Evolutionary conservation across 2,888 invertebrate genomes (phyloP).

Genomic region (Entomobrya multifasciata): DNA sequence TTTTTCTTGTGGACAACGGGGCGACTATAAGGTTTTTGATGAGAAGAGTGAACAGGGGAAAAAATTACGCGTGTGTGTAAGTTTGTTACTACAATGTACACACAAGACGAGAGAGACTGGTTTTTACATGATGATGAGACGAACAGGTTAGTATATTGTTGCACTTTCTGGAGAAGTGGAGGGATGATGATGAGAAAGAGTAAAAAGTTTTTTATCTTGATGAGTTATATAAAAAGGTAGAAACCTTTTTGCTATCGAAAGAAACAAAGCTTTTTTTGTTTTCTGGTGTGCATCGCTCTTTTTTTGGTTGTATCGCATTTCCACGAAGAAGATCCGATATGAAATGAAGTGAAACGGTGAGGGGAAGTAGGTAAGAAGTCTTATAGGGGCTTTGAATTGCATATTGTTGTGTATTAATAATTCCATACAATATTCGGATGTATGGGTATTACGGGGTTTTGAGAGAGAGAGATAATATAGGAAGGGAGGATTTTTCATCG

Average conservation of each 20-base stretch:
- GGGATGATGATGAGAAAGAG: background rate
- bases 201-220: background rate
- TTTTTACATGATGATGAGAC: background rate
- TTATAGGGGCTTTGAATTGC: conserved; percentile 18
- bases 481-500: background rate
- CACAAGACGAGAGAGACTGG: background rate
- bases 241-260: background rate
- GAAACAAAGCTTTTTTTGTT: too few species aligned
- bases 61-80: conserved; percentile 44
- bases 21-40: too few species aligned
- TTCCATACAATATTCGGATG: conserved; percentile 42
- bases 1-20: conserved; percentile 6
- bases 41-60: background rate
- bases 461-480: too few species aligned
- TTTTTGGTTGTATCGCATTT: conserved; percentile 45
- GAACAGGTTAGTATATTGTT: background rate
- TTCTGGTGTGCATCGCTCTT: background rate
- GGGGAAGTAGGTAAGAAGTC: conserved; percentile 30
- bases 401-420: conserved; percentile 12
- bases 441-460: conserved; percentile 6
- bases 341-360: conserved; percentile 35
- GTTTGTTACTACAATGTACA: background rate
- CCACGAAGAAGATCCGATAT: background rate
- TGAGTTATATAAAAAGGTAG: background rate
- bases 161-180: background rate